A percentile compares a stretch with the other conserved stretches of the same genome.
Evolutionary conservation across 2,797 vertebrate species (phyloP).

Genomic region (Hoplostethus mediterraneus): DNA sequence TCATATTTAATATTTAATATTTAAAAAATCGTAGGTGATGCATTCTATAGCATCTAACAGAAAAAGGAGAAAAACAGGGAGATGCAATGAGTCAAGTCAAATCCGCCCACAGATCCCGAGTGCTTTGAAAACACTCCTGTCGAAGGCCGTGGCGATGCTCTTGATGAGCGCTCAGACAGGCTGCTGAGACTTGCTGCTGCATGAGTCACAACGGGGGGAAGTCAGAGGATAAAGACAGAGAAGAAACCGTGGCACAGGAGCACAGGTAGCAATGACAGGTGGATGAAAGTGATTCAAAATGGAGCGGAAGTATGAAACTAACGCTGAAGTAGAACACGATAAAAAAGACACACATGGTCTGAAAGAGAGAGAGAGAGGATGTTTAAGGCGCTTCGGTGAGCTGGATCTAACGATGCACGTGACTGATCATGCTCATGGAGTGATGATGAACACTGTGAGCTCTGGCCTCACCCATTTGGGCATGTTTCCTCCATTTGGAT

Average conservation of each 20-base stretch:
- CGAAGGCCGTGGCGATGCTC: constrained; percentile 59
- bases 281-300: constrained; percentile 21
- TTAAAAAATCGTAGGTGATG: neutral
- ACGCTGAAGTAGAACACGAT: constrained; percentile 27
- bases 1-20: too few relatives aligned
- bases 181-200: constrained; percentile 38
- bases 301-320: constrained; percentile 4
- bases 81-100: constrained; percentile 47
- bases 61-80: constrained; percentile 29
- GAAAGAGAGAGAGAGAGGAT: neutral
- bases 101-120: constrained; percentile 61
- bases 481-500: constrained; percentile 86
- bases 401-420: neutral
- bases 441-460: constrained; percentile 14
- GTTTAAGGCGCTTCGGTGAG: constrained; percentile 10
- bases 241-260: constrained; percentile 31
- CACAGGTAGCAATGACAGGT: constrained; percentile 41
- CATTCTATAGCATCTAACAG: constrained; percentile 41
- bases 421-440: neutral
- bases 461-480: constrained; percentile 86
- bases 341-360: constrained; percentile 22
- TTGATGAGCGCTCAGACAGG: constrained; percentile 65
- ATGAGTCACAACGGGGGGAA: constrained; percentile 69
- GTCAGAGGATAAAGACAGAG: constrained; percentile 37
- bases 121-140: constrained; percentile 67